A percentile compares a stretch with the other conserved stretches of the same genome.
Evolutionary conservation across 2,888 invertebrate species (phyloP).

Genomic region (Lithophane leautieri): DNA sequence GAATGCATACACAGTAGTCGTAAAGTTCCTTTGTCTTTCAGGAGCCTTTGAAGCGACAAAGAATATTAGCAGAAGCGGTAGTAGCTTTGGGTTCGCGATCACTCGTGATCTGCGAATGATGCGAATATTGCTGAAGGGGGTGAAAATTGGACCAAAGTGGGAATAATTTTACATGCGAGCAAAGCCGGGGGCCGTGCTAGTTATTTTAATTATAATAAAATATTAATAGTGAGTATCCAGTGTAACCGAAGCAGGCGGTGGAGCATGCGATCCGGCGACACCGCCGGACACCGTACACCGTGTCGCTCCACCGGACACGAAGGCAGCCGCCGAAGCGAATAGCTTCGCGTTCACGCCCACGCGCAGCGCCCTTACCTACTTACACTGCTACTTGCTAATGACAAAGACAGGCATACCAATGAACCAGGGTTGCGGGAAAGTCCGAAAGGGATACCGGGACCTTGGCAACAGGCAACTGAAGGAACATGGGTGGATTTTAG

Average conservation of each 20-base stretch:
- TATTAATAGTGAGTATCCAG: constrained; percentile 36
- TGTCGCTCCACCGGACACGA: constrained; percentile 70
- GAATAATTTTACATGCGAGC: background rate
- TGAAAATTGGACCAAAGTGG: background rate
- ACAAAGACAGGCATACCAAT: background rate
- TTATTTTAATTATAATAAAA: constrained; percentile 23
- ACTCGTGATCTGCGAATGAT: background rate
- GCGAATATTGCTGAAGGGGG: background rate
- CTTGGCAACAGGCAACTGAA: no score
- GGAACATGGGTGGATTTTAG: no score
- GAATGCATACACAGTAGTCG: background rate
- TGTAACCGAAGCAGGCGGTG: constrained; percentile 67
- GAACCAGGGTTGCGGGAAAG: no score
- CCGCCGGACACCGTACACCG: constrained; percentile 74
- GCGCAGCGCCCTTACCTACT: background rate
- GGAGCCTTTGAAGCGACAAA: background rate
- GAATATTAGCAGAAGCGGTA: background rate
- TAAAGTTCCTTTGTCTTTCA: background rate
- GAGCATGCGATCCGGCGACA: constrained; percentile 74
- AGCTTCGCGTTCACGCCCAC: constrained; percentile 24
- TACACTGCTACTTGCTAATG: background rate
- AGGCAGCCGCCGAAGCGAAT: constrained; percentile 50
- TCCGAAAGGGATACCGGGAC: no score
- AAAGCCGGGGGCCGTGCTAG: background rate
- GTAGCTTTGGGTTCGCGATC: background rate